phyloP scores from a whole-genome alignment of 1,140 invertebrate genomes.

The Propsilocerus akamusi region DNA sequence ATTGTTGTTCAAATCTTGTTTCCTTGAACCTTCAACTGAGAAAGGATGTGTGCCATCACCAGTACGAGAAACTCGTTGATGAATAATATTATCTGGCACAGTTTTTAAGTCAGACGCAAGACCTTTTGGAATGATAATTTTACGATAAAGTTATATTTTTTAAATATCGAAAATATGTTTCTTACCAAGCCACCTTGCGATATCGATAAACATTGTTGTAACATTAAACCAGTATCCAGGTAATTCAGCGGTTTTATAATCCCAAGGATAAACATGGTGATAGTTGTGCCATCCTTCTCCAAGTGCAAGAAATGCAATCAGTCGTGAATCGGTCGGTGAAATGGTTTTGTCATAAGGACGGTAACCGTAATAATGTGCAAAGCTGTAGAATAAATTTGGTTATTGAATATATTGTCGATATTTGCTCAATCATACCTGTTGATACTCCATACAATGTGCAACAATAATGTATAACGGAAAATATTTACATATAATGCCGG shows the following conservation, averaged over 20 bases:
- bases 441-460: conserved; percentile 84
- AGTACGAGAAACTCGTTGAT: conserved; percentile 28
- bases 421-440: conserved; percentile 68
- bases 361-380: too few relatives aligned
- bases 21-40: neutral
- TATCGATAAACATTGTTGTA: conserved; percentile 52
- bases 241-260: conserved; percentile 72
- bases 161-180: conserved; percentile 41
- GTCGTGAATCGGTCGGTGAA: conserved; percentile 47
- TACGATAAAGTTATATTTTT: neutral
- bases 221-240: conserved; percentile 43
- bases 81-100: conserved; percentile 36
- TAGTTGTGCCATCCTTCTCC: conserved; percentile 91
- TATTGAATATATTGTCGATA: neutral
- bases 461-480: conserved; percentile 57
- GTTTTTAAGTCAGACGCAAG: conserved; percentile 44
- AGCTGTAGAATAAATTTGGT: too few relatives aligned
- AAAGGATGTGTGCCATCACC: conserved; percentile 33
- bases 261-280: conserved; percentile 79
- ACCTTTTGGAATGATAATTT: conserved; percentile 13
- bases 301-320: conserved; percentile 46
- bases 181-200: conserved; percentile 49
- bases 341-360: conserved; percentile 17
- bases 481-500: conserved; percentile 69
- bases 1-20: neutral